These are phyloP conservation scores for Leptinotarsa tumamoca DNA, from an alignment of 2,888 invertebrate genomes.

Conservation along the genomic window DNA sequence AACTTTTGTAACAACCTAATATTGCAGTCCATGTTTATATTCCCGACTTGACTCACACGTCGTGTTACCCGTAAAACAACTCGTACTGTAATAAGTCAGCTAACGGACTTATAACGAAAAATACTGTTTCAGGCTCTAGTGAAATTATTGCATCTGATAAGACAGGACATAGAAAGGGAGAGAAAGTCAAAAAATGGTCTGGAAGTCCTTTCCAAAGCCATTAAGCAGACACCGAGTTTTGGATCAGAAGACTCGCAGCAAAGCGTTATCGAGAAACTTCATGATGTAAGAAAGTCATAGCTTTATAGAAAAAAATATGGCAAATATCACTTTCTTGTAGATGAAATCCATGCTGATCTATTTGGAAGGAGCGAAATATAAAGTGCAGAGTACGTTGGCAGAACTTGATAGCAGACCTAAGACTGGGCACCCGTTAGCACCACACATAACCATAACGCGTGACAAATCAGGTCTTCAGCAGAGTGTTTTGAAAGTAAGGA, in stretches of 20 bases:
- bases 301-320: not conserved
- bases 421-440: conserved; percentile 83
- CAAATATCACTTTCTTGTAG: conserved; percentile 69
- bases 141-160: conserved; percentile 85
- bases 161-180: conserved; percentile 90
- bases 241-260: conserved; percentile 91
- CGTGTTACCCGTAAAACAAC: too few species aligned
- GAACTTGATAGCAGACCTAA: conserved; percentile 85
- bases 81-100: too few species aligned
- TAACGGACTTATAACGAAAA: too few species aligned
- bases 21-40: too few species aligned
- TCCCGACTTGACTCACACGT: too few species aligned
- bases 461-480: conserved; percentile 92
- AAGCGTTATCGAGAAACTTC: conserved; percentile 91
- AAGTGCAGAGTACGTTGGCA: conserved; percentile 84
- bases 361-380: conserved; percentile 89
- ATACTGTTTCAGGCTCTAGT: conserved; percentile 75
- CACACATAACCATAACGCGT: conserved; percentile 87
- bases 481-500: conserved; percentile 80
- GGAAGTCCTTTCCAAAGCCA: conserved; percentile 89
- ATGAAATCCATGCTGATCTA: conserved; percentile 94
- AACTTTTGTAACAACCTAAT: too few species aligned
- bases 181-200: conserved; percentile 89
- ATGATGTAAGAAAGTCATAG: conserved; percentile 76
- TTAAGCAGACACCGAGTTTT: conserved; percentile 86